Evolutionary conservation across 1,140 invertebrate genomes (phyloP).

Genomic region (Magallana gigas): DNA sequence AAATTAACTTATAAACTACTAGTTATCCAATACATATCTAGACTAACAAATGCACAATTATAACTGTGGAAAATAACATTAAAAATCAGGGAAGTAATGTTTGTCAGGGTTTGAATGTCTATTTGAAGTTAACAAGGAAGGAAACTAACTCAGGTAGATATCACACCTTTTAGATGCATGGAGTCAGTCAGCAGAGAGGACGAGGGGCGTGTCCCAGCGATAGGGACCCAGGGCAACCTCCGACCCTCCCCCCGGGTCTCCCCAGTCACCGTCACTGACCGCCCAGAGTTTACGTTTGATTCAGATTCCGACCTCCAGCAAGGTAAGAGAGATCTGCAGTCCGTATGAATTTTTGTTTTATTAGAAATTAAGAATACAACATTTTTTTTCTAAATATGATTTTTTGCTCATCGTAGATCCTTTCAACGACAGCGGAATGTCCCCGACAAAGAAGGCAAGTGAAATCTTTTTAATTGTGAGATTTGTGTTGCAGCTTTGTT

Average conservation of each 20-base stretch:
- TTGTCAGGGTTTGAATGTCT: no score
- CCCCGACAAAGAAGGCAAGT: slow-evolving; percentile 2
- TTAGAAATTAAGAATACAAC: no score
- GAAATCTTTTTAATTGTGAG: neutral
- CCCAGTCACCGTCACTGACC: neutral
- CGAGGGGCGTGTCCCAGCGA: neutral
- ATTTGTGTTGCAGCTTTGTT: no score
- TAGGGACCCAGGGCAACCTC: neutral
- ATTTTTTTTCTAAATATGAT: no score
- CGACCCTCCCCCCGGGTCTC: neutral
- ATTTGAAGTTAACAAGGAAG: no score
- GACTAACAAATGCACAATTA: no score
- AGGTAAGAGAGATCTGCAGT: neutral
- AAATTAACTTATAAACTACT: no score
- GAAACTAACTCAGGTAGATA: no score
- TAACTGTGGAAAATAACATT: no score
- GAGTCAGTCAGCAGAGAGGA: neutral
- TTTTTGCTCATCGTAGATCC: neutral
- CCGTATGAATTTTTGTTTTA: no score
- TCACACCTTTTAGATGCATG: neutral
- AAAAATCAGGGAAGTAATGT: no score
- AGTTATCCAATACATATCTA: no score
- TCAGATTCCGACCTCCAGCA: neutral
- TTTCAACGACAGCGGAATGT: neutral
- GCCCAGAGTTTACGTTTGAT: neutral